Conservation (phyloP, 1,140 invertebrate genomes). For the Scaptomyza graminum region DNA sequence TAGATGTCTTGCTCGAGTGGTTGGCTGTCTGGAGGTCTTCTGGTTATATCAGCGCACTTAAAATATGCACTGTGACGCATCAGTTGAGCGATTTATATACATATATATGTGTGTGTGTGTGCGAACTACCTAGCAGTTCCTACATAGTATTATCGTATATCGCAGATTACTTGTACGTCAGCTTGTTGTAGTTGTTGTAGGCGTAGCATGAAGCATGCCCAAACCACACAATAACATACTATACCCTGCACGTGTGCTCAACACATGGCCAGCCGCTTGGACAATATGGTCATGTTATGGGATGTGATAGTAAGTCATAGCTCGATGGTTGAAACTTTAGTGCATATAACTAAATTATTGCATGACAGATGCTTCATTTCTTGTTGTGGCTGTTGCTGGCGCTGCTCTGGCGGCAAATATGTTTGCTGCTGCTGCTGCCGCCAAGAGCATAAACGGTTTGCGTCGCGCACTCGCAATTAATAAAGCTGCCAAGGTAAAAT, state of each 20-base stretch:
- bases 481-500: constrained; percentile 78
- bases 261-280: constrained; percentile 52
- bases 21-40: constrained; percentile 48
- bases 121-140: constrained; percentile 28
- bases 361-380: constrained; percentile 53
- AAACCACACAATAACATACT: background rate
- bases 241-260: constrained; percentile 58
- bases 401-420: constrained; percentile 59
- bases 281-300: constrained; percentile 28
- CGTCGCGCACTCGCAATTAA: constrained; percentile 65
- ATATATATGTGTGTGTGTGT: background rate
- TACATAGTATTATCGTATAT: constrained; percentile 35
- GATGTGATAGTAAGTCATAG: constrained; percentile 56
- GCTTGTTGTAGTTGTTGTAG: constrained; percentile 54
- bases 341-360: constrained; percentile 60
- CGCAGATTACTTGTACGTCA: constrained; percentile 59
- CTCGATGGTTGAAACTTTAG: constrained; percentile 15
- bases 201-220: constrained; percentile 69
- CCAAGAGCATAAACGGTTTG: constrained; percentile 55
- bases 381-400: constrained; percentile 11
- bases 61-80: constrained; percentile 79
- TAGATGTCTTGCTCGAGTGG: constrained; percentile 45
- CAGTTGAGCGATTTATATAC: constrained; percentile 50
- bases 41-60: constrained; percentile 71
- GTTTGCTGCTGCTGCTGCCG: constrained; percentile 45